These are phyloP conservation scores for Plusia festucae DNA, from an alignment of 2,888 invertebrate genomes.

Conservation along the genomic window DNA sequence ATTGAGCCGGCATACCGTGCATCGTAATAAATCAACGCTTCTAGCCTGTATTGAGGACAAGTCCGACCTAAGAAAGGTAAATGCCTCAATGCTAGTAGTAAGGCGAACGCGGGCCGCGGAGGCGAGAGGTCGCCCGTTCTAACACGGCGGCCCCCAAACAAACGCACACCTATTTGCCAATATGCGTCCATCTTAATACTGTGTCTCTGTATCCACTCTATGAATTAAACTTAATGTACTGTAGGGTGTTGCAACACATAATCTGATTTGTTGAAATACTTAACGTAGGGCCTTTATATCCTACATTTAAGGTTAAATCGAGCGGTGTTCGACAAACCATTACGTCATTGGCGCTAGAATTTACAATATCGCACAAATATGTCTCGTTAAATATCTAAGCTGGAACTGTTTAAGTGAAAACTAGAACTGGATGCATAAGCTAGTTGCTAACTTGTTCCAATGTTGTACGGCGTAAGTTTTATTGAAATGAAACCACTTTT, in stretches of 20 bases:
- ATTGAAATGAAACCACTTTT: conserved; percentile 40
- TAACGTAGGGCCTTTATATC: conserved; percentile 28
- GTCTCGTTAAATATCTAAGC: conserved; percentile 28
- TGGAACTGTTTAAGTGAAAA: conserved; percentile 32
- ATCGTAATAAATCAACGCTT: conserved; percentile 85
- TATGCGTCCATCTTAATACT: conserved; percentile 64
- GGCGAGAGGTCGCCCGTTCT: conserved; percentile 86
- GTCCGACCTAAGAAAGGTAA: conserved; percentile 87
- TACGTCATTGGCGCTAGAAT: conserved; percentile 48
- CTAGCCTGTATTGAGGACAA: conserved; percentile 85
- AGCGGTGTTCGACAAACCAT: conserved; percentile 45
- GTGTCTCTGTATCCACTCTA: conserved; percentile 50
- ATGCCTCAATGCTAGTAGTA: conserved; percentile 85
- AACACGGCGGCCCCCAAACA: conserved; percentile 83
- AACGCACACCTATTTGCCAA: conserved; percentile 84
- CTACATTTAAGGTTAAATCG: conserved; percentile 49
- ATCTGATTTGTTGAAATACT: conserved; percentile 49
- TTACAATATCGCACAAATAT: conserved; percentile 46
- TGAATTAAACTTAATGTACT: conserved; percentile 57
- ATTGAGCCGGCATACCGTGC: conserved; percentile 79
- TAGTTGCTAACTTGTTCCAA: conserved; percentile 32
- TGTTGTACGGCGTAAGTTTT: conserved; percentile 30
- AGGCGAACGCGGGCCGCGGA: conserved; percentile 71
- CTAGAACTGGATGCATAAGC: conserved; percentile 30
- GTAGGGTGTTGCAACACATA: conserved; percentile 46